These are phyloP conservation scores for Megaceryle torquata DNA, from an alignment of 2,113 vertebrate species.

Conservation along the genomic window DNA sequence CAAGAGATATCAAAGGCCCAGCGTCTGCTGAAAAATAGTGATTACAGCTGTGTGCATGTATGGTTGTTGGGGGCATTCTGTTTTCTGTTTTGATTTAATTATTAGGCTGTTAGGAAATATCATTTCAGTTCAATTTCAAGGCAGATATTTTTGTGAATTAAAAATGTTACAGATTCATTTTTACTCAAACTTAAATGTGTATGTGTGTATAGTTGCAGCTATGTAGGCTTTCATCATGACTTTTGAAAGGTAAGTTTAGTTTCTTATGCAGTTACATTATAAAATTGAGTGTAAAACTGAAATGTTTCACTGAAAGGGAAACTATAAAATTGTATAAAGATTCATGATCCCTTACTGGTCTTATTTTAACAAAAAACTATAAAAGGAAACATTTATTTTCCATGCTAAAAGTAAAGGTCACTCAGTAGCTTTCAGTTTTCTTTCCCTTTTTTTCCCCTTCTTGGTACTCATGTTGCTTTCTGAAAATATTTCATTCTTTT, in stretches of 20 bases:
- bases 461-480: not conserved
- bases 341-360: conserved; percentile 32
- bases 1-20: conserved; percentile 18
- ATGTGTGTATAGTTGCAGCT: not conserved
- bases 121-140: not conserved
- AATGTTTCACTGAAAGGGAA: conserved; percentile 24
- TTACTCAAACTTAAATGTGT: not conserved
- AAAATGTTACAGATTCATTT: not conserved
- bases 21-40: not conserved
- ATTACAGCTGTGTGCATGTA: not conserved
- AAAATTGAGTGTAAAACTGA: conserved; percentile 33
- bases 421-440: conserved; percentile 34
- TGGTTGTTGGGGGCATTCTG: not conserved
- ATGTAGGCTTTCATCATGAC: not conserved
- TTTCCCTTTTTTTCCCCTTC: not conserved
- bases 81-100: conserved; percentile 25
- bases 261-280: conserved; percentile 12
- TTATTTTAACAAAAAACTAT: conserved; percentile 61
- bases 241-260: not conserved
- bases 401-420: conserved; percentile 64
- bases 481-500: conserved; percentile 38
- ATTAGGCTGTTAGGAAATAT: not conserved
- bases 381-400: conserved; percentile 61
- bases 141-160: not conserved
- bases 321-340: conserved; percentile 31